These are phyloP conservation scores for Temnothorax longispinosus DNA, from an alignment of 1,140 invertebrate species.

Conservation along the genomic window DNA sequence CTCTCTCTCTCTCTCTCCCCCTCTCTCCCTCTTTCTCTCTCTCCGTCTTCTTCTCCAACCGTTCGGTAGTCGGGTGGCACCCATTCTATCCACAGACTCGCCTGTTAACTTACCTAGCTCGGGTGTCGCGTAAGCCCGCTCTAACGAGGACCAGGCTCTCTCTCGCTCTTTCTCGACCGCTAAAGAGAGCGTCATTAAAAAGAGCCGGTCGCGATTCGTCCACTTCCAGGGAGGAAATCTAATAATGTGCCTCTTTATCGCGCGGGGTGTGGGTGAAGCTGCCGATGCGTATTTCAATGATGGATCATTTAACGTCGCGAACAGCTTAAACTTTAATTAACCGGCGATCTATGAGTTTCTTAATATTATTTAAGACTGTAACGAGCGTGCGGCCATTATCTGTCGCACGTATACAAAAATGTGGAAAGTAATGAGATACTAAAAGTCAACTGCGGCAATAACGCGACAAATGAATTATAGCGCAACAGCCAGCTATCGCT, in stretches of 20 bases:
- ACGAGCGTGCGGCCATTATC: not conserved
- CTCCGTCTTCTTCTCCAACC: not conserved
- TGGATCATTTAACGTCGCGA: not conserved
- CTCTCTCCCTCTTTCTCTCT: too few relatives aligned
- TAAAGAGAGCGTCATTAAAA: conserved; percentile 21
- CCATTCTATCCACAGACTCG: not conserved
- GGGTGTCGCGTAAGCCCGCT: conserved; percentile 30
- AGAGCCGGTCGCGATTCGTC: not conserved
- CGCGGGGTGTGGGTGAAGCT: not conserved
- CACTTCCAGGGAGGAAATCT: not conserved
- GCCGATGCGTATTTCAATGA: conserved; percentile 14
- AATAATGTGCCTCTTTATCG: not conserved
- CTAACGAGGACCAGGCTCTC: conserved; percentile 14
- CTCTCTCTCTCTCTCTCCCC: too few relatives aligned
- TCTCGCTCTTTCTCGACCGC: not conserved
- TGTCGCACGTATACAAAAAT: not conserved
- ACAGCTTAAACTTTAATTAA: conserved; percentile 20
- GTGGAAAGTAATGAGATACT: not conserved
- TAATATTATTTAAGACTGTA: not conserved
- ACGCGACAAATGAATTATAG: conserved; percentile 3
- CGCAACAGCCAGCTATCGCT: not conserved
- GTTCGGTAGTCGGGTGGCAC: conserved; percentile 8
- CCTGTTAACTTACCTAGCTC: conserved; percentile 46
- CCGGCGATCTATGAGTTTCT: not conserved
- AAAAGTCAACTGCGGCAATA: not conserved